These are phyloP conservation scores for Xestobium rufovillosum DNA, from an alignment of 2,888 invertebrate genomes.

Conservation along the genomic window DNA sequence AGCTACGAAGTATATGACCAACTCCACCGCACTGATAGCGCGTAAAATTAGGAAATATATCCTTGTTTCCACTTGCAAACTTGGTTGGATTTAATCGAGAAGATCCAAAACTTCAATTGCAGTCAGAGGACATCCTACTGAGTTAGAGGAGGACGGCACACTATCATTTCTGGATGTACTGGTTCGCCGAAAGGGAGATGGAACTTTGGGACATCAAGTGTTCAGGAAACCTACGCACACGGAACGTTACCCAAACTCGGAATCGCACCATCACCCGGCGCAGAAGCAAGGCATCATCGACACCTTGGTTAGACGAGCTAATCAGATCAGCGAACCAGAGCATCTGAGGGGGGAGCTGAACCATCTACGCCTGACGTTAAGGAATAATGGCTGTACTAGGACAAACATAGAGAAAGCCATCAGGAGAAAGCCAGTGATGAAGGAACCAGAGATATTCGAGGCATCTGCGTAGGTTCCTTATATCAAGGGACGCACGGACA, in stretches of 20 bases:
- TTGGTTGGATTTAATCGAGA: too few relatives aligned
- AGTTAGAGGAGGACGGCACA: neutral
- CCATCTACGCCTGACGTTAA: neutral
- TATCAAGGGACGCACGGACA: too few relatives aligned
- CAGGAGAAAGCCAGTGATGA: neutral
- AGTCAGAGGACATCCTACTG: too few relatives aligned
- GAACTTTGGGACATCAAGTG: neutral
- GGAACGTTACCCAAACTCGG: neutral
- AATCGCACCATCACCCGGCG: neutral
- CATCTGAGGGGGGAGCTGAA: conserved; percentile 3
- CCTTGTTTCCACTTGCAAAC: too few relatives aligned
- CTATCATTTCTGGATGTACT: neutral
- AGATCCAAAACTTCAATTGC: too few relatives aligned
- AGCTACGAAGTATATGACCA: too few relatives aligned
- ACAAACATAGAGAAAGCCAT: neutral
- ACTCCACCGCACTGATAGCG: too few relatives aligned
- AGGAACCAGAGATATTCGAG: conserved; percentile 3
- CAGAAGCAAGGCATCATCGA: conserved; percentile 1
- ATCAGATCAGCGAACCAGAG: conserved; percentile 2
- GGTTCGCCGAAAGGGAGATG: neutral
- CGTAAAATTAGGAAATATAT: too few relatives aligned
- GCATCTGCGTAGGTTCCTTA: too few relatives aligned
- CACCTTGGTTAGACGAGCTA: neutral
- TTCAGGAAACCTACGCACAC: neutral
- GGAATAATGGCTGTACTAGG: neutral